Conservation (phyloP, 2,888 invertebrate genomes). For the Lasiommata megera region DNA sequence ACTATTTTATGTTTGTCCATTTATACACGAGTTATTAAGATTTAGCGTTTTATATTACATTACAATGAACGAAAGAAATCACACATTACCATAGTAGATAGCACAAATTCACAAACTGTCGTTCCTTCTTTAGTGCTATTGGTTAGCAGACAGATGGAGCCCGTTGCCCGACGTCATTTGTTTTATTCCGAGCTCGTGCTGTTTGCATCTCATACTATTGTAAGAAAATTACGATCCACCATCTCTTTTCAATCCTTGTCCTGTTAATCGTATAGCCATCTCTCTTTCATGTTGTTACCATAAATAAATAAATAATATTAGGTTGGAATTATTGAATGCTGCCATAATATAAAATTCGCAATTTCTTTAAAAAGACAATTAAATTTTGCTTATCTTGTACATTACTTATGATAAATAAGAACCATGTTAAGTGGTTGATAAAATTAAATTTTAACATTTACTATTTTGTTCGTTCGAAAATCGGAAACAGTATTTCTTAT, state of each 20-base stretch:
- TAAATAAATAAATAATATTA: no score
- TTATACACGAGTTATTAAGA: slow-evolving; percentile 31
- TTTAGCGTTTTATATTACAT: slow-evolving; percentile 50
- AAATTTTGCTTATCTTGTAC: no score
- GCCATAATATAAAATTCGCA: no score
- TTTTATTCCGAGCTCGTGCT: slow-evolving; percentile 10
- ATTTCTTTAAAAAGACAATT: no score
- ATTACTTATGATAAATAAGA: no score
- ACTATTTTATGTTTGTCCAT: slow-evolving; percentile 33
- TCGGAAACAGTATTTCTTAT: no score
- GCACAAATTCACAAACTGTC: slow-evolving; percentile 37
- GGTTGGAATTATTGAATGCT: no score
- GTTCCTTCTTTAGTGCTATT: slow-evolving; percentile 37
- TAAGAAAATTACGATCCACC: neutral
- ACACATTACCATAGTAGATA: slow-evolving; percentile 54
- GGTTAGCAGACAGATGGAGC: slow-evolving; percentile 35
- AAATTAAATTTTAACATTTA: no score
- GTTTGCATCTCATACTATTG: slow-evolving; percentile 28
- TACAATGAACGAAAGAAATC: slow-evolving; percentile 52
- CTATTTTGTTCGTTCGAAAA: no score
- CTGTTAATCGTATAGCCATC: neutral
- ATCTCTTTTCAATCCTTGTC: slow-evolving; percentile 5
- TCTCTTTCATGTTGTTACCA: neutral
- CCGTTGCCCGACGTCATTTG: slow-evolving; percentile 25
- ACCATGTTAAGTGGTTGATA: no score